phyloP scores from a whole-genome alignment of 1,140 invertebrate species.

The Aphelenchoides besseyi region DNA sequence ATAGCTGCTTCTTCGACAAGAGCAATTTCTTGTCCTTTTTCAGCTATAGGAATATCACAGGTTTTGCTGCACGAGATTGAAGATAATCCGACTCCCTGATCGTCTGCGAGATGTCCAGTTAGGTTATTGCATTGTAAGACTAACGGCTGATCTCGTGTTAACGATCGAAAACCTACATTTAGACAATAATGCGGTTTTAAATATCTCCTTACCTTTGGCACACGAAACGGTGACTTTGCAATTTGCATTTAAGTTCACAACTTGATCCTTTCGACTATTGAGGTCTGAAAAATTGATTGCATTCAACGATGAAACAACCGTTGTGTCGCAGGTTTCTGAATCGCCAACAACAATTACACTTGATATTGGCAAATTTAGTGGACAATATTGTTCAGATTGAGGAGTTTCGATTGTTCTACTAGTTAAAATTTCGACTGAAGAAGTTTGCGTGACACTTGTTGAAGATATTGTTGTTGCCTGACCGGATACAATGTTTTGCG shows the following conservation, averaged over 20 bases:
- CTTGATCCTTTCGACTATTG: not conserved
- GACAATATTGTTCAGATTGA: too few relatives aligned
- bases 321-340: not conserved
- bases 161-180: too few relatives aligned
- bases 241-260: not conserved
- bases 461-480: too few relatives aligned
- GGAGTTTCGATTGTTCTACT: too few relatives aligned
- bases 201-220: not conserved
- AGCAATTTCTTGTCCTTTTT: conserved; percentile 1
- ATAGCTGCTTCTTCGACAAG: not conserved
- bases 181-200: too few relatives aligned
- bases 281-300: not conserved
- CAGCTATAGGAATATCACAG: not conserved
- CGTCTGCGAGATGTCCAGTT: not conserved
- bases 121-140: not conserved
- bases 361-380: not conserved
- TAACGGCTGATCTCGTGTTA: not conserved
- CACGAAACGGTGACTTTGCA: not conserved
- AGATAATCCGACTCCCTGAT: not conserved
- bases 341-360: not conserved
- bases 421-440: too few relatives aligned
- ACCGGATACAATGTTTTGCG: too few relatives aligned
- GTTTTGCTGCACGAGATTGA: not conserved
- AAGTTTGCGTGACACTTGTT: too few relatives aligned
- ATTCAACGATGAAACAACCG: not conserved